Evolutionary conservation across 2,113 vertebrate genomes (phyloP).

Genomic region (Hyperopisus bebe): DNA sequence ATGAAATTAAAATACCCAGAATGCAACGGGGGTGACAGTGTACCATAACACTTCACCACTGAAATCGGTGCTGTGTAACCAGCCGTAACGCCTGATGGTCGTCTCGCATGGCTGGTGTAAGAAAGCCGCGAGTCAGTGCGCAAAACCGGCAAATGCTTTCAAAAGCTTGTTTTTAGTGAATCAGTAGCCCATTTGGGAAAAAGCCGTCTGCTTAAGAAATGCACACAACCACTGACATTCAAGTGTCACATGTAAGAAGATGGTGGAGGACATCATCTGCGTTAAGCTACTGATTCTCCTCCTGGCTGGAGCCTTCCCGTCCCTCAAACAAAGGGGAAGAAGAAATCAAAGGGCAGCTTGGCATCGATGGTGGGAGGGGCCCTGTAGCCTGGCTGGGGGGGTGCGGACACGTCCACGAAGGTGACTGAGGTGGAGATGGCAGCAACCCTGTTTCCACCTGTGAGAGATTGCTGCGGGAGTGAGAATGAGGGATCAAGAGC

Average conservation of each 20-base stretch:
- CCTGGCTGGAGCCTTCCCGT: not conserved
- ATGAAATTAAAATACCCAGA: not conserved
- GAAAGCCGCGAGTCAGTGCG: not conserved
- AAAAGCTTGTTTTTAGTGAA: not conserved
- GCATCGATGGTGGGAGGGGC: constrained; percentile 73
- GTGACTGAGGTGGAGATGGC: constrained; percentile 63
- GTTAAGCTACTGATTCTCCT: not conserved
- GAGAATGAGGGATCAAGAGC: not conserved
- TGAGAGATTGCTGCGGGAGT: constrained; percentile 34
- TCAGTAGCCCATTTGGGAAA: not conserved
- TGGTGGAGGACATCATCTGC: not conserved
- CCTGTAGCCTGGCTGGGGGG: constrained; percentile 73
- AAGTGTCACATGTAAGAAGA: not conserved
- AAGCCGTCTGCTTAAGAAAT: not conserved
- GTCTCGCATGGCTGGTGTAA: not conserved
- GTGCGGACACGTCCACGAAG: constrained; percentile 72
- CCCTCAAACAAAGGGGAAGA: constrained; percentile 80
- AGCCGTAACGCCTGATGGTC: not conserved
- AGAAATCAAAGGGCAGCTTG: constrained; percentile 83
- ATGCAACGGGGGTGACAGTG: not conserved
- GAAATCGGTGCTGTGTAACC: not conserved
- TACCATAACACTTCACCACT: not conserved
- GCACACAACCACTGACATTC: not conserved
- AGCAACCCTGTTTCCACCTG: constrained; percentile 41
- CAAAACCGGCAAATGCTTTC: not conserved